A percentile compares a stretch with the other conserved stretches of the same genome.
These are phyloP conservation scores for Drosophila sucinea DNA, from an alignment of 1,140 invertebrate species.

Conservation along the genomic window DNA sequence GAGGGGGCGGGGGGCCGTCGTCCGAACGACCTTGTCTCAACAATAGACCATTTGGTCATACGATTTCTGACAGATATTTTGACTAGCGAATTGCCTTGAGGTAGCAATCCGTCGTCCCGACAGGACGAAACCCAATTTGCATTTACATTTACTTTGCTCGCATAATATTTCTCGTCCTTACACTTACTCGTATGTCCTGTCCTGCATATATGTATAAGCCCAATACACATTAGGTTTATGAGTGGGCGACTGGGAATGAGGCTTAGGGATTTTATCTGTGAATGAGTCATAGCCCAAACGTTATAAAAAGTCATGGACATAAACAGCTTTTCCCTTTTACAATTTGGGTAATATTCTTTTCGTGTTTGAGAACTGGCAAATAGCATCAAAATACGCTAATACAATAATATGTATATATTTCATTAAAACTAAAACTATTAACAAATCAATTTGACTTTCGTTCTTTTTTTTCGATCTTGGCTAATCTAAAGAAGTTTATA, in stretches of 20 bases:
- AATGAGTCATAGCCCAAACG: constrained; percentile 2
- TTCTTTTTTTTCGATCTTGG: too few relatives aligned
- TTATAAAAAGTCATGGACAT: neutral
- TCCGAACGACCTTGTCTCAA: constrained; percentile 7
- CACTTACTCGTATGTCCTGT: constrained; percentile 18
- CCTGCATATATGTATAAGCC: constrained; percentile 6
- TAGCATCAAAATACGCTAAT: too few relatives aligned
- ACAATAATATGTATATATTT: too few relatives aligned
- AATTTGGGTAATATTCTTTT: too few relatives aligned
- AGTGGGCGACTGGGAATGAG: neutral
- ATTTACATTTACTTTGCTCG: constrained; percentile 66
- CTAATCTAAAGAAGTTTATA: too few relatives aligned
- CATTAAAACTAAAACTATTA: too few relatives aligned
- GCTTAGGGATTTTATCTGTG: neutral
- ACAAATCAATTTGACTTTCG: too few relatives aligned
- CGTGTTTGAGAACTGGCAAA: too few relatives aligned
- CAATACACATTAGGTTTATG: constrained; percentile 1
- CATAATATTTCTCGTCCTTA: constrained; percentile 71
- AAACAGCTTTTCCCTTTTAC: too few relatives aligned
- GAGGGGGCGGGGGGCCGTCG: neutral
- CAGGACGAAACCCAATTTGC: constrained; percentile 68
- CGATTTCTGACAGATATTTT: constrained; percentile 50
- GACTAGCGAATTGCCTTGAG: constrained; percentile 42
- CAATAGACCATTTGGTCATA: constrained; percentile 7
- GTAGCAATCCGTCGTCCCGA: constrained; percentile 13